Base-by-base conservation (phyloP, 2,797 vertebrate species). In the Lithobates sylvaticus region DNA sequence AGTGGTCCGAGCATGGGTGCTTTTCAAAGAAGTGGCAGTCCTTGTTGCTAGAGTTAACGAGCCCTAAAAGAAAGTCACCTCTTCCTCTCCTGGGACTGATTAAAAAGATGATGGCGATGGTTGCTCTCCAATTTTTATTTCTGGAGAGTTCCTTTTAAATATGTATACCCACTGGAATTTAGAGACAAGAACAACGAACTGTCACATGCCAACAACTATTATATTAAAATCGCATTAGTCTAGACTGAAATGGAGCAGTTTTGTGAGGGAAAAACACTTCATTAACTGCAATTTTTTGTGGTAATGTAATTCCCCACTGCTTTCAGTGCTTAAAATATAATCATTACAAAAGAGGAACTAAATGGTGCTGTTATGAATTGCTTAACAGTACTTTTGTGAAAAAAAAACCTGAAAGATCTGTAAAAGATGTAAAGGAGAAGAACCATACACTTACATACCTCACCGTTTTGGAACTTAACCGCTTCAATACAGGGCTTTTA, bases 231-330 rank as follows among this genome's bases (percentile, higher is more conserved):
- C 32, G 29, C 12, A 88, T 88, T 89, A 64, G 36, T 89, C 88
- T 94, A 80, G 90, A 73, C 80, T 88, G 81, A 85, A 89, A 29
- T 29, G 16, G 91, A 93, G 88, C 79, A 74, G 29, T 26, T 27
- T 23, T 29, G 76, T 83, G 81, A 77, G 84, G 16, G 65, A 76
- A 74, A 67, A 90, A 80, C 87, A 88, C 88, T 91, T 94, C 90
- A 94, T 94, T 94, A 90, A 92, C 89, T 89, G 88, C 85, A 16
- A 70, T 72, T 67, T 67, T 10, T 91, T 91, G 87, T 91, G 87
- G 88, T 88, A 89, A 94, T 89, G 88, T 61, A 23, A 88, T 88
- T 91, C 88, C 93, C 93, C 89, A 89, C 91, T 95, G 94, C 88
- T 92, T 91, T 89, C 93, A 88, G 87, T 88, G 89, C 27, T 47